These are phyloP conservation scores for Prochilodus magdalenae DNA, from an alignment of 2,113 vertebrate species.

Conservation along the genomic window DNA sequence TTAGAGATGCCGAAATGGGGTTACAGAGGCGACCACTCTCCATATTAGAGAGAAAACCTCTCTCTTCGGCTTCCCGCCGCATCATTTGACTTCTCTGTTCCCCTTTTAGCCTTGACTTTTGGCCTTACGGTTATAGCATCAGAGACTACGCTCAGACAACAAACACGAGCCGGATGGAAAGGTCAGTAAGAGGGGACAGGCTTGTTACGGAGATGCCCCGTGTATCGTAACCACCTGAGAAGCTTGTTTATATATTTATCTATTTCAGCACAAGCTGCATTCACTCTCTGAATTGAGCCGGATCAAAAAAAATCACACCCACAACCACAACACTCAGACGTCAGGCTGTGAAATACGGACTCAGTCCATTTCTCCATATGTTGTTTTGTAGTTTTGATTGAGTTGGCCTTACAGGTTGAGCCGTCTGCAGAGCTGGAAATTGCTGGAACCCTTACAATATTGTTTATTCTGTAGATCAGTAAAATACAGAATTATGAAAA, in stretches of 20 bases:
- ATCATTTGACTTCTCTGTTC: neutral
- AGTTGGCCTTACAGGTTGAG: neutral
- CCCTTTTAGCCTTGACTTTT: slow-evolving; percentile 24
- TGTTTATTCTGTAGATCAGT: neutral
- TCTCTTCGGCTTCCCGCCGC: neutral
- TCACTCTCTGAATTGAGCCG: neutral
- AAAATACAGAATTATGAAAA: neutral
- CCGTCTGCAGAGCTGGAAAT: neutral
- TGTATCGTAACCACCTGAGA: neutral
- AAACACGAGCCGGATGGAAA: slow-evolving; percentile 32
- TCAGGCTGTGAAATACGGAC: no score
- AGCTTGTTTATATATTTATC: neutral
- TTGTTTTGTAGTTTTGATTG: neutral
- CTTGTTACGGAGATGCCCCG: slow-evolving; percentile 26
- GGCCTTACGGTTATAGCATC: slow-evolving; percentile 16
- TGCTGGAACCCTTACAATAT: neutral
- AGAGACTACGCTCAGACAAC: slow-evolving; percentile 18
- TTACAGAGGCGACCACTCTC: slow-evolving; percentile 31
- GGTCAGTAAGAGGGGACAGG: slow-evolving; percentile 29
- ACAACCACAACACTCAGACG: no score
- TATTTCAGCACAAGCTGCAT: neutral
- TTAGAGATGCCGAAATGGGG: slow-evolving; percentile 1
- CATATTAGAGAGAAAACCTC: neutral
- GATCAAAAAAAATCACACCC: no score
- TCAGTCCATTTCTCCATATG: neutral